A percentile compares a stretch with the other conserved stretches of the same genome.
Conservation (phyloP, 2,888 invertebrate genomes). For the Elysia crispata region DNA sequence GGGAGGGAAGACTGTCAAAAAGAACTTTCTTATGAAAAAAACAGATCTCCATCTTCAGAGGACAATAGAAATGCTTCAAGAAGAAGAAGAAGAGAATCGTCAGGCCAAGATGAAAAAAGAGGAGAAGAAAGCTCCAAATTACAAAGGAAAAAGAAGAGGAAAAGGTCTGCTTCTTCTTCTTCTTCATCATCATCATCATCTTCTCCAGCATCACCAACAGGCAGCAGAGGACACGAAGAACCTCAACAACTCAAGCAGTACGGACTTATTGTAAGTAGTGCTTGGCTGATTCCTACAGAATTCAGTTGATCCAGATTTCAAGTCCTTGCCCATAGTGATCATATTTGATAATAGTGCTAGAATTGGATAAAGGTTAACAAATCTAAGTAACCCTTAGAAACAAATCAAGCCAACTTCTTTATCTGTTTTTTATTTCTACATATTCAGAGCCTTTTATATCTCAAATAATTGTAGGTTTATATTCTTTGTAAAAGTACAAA, state of each 20-base stretch:
- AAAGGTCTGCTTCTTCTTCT: neutral
- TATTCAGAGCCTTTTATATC: too few species aligned
- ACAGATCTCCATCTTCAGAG: neutral
- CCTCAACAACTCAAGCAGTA: neutral
- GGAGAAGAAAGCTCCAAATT: neutral
- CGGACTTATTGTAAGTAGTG: neutral
- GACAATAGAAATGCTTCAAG: neutral
- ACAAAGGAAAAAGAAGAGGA: conserved; percentile 10
- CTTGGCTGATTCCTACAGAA: too few species aligned
- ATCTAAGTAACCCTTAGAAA: too few species aligned
- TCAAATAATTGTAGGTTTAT: too few species aligned
- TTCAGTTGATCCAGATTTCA: too few species aligned
- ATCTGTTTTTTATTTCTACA: too few species aligned
- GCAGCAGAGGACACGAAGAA: neutral
- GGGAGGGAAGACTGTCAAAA: neutral
- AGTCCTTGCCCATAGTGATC: too few species aligned
- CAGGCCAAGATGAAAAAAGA: neutral
- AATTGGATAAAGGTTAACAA: too few species aligned
- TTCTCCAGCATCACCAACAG: neutral
- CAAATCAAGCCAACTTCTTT: too few species aligned
- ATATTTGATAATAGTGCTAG: too few species aligned
- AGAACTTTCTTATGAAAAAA: too few species aligned
- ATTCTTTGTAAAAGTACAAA: too few species aligned
- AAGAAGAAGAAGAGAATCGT: neutral
- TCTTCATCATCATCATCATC: conserved; percentile 42